phyloP scores from a whole-genome alignment of 2,113 vertebrate species.

The Xiphophorus maculatus region DNA sequence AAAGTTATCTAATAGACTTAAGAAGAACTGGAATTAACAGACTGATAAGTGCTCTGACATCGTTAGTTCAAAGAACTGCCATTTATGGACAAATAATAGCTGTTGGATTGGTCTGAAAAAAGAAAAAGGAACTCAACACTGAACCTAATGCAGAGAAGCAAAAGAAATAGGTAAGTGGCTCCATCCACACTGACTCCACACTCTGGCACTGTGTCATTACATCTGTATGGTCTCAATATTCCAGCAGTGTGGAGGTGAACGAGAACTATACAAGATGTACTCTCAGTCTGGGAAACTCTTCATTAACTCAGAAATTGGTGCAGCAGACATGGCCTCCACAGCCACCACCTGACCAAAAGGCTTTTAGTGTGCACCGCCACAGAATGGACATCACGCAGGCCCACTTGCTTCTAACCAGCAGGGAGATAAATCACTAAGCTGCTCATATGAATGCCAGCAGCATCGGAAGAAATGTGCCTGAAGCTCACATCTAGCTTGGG shows the following conservation, averaged over 20 bases:
- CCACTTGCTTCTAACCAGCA: slow-evolving; percentile 32
- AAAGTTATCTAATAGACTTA: no score
- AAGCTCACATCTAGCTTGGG: slow-evolving; percentile 68
- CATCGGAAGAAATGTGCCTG: slow-evolving; percentile 58
- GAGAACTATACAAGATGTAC: slow-evolving; percentile 10
- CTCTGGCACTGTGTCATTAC: slow-evolving; percentile 21
- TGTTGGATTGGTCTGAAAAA: slow-evolving; percentile 46
- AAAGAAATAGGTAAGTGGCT: slow-evolving; percentile 34
- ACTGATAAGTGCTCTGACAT: slow-evolving; percentile 51
- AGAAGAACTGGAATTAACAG: slow-evolving; percentile 64
- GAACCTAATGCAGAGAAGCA: slow-evolving; percentile 36
- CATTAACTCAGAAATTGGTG: slow-evolving; percentile 38
- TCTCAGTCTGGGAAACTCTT: slow-evolving; percentile 21
- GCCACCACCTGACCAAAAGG: slow-evolving; percentile 46
- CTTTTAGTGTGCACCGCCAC: slow-evolving; percentile 28
- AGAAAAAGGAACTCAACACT: slow-evolving; percentile 39
- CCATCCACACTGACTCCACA: slow-evolving; percentile 30
- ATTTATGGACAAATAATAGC: slow-evolving; percentile 65
- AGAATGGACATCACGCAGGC: slow-evolving; percentile 51
- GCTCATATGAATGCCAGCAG: slow-evolving; percentile 60
- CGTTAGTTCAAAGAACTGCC: slow-evolving; percentile 45
- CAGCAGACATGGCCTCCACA: slow-evolving; percentile 40
- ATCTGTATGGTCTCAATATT: slow-evolving; percentile 26
- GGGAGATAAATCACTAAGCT: slow-evolving; percentile 56
- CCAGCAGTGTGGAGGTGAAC: slow-evolving; percentile 29